Conservation (phyloP, 2,797 vertebrate genomes). For the Ficedula albicollis region DNA sequence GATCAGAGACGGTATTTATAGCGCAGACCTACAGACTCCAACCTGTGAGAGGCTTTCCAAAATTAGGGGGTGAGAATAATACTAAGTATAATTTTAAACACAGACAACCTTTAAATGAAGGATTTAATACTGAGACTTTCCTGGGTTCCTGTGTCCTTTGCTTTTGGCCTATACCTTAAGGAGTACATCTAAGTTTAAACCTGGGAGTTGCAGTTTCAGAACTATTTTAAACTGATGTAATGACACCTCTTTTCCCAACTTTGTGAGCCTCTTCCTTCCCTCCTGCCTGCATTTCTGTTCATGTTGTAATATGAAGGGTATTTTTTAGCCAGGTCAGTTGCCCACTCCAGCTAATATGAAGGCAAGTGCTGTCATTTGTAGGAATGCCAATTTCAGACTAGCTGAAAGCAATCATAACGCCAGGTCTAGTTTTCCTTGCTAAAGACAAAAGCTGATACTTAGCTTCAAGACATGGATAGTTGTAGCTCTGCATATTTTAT, state of each 20-base stretch:
- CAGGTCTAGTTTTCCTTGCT: not conserved
- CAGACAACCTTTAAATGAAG: not conserved
- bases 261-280: not conserved
- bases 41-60: slow-evolving; percentile 40
- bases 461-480: not conserved
- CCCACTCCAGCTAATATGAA: not conserved
- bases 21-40: slow-evolving; percentile 53
- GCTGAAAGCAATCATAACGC: not conserved
- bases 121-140: not conserved
- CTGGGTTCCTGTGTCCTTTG: not conserved
- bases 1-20: slow-evolving; percentile 54
- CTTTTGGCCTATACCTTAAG: not conserved
- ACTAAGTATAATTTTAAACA: slow-evolving; percentile 27
- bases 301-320: not conserved
- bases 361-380: not conserved
- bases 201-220: not conserved
- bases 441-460: not conserved
- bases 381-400: not conserved
- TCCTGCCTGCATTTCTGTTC: not conserved
- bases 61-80: slow-evolving; percentile 41
- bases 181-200: not conserved
- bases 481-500: not conserved
- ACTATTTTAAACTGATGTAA: not conserved
- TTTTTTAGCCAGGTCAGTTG: not conserved
- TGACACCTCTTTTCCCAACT: not conserved